Percentiles rank a stretch among this genome's conserved stretches.
phyloP scores from a whole-genome alignment of 2,113 vertebrate genomes.

The Gymnocephalus cernua region DNA sequence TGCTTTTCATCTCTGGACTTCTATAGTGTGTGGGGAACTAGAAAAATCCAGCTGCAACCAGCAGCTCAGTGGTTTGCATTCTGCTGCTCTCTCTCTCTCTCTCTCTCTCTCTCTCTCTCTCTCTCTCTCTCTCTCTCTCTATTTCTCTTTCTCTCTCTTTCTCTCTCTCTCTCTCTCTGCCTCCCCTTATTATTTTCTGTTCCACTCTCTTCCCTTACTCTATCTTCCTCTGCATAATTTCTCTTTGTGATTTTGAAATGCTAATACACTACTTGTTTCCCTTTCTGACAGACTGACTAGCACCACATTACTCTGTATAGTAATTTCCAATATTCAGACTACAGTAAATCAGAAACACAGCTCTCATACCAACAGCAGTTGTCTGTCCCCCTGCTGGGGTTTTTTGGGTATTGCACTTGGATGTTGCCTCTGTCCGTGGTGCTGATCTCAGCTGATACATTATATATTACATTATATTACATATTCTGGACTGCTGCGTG shows the following conservation, averaged over 20 bases:
- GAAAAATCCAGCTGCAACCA: slow-evolving; percentile 75
- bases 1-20: slow-evolving; percentile 16
- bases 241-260: slow-evolving; percentile 5
- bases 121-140: neutral
- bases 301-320: slow-evolving; percentile 3
- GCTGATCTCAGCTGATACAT: slow-evolving; percentile 63
- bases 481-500: neutral
- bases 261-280: neutral
- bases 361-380: neutral
- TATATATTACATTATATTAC: too few species aligned
- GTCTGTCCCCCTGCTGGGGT: slow-evolving; percentile 47
- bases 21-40: slow-evolving; percentile 46
- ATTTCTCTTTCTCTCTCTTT: neutral
- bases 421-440: slow-evolving; percentile 66
- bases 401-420: neutral
- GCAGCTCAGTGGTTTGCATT: slow-evolving; percentile 65
- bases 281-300: neutral
- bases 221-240: neutral
- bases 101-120: slow-evolving; percentile 1
- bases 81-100: slow-evolving; percentile 39
- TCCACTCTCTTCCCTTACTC: neutral
- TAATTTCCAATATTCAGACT: neutral
- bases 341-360: slow-evolving; percentile 3
- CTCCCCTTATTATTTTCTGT: neutral
- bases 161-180: neutral